Base-by-base conservation (phyloP, 2,888 invertebrate species). In the Iselma pallidipennis region DNA sequence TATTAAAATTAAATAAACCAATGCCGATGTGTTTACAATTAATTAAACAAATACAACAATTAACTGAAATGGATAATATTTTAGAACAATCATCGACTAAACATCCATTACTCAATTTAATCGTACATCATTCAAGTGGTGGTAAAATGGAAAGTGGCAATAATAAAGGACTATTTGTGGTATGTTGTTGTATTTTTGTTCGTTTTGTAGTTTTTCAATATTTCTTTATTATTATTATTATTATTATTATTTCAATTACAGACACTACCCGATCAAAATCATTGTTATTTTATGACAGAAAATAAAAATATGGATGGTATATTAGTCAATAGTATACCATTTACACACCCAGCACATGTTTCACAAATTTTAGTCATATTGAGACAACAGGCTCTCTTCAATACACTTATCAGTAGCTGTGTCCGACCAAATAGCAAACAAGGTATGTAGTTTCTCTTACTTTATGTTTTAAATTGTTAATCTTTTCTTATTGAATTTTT, bases 211-310 rank as follows among this genome's bases (percentile, higher is more conserved):
- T n/a, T n/a, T n/a, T n/a, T n/a, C n/a, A n/a, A n/a, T n/a, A n/a
- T n/a, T n/a, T n/a, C n/a, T n/a, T n/a, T n/a, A n/a, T n/a, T 19
- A 25, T 25, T 55, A 25, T 14, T 31, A 14, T 4, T 50, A 12
- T 33, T 33, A 3, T 33, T 4, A 33, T 33, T 33, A 10, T 16
- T 19, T 1, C 10, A 45, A n/a, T 82, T 81, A 14, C 82, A 94
- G 93, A 91, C 90, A 59, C 83, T 98, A 50, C 95, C 96, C 0
- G 96, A 96, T 78, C 96, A 97, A 79, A 91, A 90, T 60, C 97
- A 98, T 78, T 95, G 95, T 77, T 98, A 96, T 81, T 95, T 94
- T 81, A 87, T 97, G 83, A 95, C 95, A 25, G 93, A 94, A 78
- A 89, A 90, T 66, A 88, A 88, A 66, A 87, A 86, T 26, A 83